These are phyloP conservation scores for Aphelocoma coerulescens DNA, from an alignment of 2,113 vertebrate genomes.

Conservation along the genomic window DNA sequence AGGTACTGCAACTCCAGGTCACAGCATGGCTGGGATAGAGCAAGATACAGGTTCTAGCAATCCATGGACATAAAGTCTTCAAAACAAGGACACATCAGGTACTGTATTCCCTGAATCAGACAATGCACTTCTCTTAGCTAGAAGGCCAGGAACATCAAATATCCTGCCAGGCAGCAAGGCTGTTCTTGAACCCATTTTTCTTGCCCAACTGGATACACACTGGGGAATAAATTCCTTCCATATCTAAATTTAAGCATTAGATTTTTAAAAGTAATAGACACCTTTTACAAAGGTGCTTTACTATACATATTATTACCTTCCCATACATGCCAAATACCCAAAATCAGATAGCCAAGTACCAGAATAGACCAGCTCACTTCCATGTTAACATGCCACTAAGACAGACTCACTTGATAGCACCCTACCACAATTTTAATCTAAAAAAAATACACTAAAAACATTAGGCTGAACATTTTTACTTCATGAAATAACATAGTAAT, in stretches of 20 bases:
- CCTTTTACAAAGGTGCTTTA: neutral
- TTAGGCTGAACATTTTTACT: neutral
- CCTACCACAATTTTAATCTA: neutral
- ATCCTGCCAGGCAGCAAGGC: neutral
- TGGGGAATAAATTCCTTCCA: neutral
- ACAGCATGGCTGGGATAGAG: neutral
- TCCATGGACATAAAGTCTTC: neutral
- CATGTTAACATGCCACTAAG: neutral
- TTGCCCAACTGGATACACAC: neutral
- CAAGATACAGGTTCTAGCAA: neutral
- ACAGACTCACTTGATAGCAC: neutral
- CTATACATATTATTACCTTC: neutral
- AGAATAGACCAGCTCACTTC: neutral
- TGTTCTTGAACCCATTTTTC: neutral
- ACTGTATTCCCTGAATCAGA: neutral
- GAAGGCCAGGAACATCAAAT: neutral
- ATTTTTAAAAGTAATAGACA: neutral
- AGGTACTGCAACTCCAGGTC: neutral
- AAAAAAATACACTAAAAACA: neutral
- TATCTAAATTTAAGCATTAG: neutral
- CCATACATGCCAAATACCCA: neutral
- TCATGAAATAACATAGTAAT: neutral
- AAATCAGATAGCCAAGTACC: neutral
- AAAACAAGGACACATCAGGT: neutral
- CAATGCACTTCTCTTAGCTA: neutral